phyloP scores from a whole-genome alignment of 2,888 invertebrate genomes.

The Idaea dimidiata region DNA sequence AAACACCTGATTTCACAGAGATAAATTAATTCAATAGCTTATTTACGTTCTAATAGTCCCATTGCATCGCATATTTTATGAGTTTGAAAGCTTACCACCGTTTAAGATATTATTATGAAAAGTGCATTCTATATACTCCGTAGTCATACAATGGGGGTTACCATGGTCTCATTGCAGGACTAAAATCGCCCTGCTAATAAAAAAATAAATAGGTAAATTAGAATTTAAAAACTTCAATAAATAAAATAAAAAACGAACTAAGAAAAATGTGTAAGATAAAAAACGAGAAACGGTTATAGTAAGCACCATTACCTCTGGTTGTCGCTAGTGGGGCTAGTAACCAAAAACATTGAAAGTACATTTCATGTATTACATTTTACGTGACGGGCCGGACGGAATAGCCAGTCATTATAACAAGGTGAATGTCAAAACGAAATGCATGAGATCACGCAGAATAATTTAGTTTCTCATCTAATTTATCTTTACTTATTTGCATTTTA shows the following conservation, averaged over 20 bases:
- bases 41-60: slow-evolving; percentile 20
- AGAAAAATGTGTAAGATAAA: no score
- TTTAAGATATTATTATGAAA: slow-evolving; percentile 13
- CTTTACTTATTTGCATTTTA: slow-evolving; percentile 3
- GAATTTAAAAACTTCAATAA: no score
- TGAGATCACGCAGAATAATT: slow-evolving; percentile 2
- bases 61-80: slow-evolving; percentile 31
- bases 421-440: not conserved
- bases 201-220: no score
- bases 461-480: not conserved
- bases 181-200: no score
- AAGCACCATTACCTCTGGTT: no score
- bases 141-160: no score
- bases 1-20: slow-evolving; percentile 29
- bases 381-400: not conserved
- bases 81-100: slow-evolving; percentile 32
- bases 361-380: not conserved
- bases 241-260: no score
- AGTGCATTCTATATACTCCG: not conserved
- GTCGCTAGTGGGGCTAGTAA: no score
- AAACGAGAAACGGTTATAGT: no score
- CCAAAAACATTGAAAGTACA: not conserved
- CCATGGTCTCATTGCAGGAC: no score
- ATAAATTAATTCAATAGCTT: slow-evolving; percentile 23
- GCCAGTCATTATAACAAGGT: not conserved